phyloP scores from a whole-genome alignment of 2,888 invertebrate species.

The Drosophila dives region DNA sequence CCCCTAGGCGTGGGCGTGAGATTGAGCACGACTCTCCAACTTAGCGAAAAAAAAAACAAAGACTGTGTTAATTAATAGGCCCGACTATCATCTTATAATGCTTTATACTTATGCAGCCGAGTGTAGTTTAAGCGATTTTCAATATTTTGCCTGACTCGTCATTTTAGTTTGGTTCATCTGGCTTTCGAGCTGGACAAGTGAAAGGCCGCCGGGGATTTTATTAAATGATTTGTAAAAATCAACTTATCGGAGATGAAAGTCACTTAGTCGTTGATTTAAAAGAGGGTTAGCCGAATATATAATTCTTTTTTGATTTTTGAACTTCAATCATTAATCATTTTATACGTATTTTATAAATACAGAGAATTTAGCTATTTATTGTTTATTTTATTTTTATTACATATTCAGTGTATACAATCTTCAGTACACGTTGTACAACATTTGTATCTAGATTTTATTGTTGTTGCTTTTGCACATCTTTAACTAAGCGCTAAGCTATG shows the following conservation, averaged over 20 bases:
- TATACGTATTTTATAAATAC: background rate
- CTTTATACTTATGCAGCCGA: slow-evolving; percentile 20
- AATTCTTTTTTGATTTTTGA: background rate
- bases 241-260: slow-evolving; percentile 3
- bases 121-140: slow-evolving; percentile 29
- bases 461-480: slow-evolving; percentile 29
- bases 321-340: background rate
- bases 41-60: slow-evolving; percentile 25
- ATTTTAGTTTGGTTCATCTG: slow-evolving; percentile 34
- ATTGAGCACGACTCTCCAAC: slow-evolving; percentile 11
- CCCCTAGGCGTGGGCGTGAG: slow-evolving; percentile 2
- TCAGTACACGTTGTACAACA: slow-evolving; percentile 2
- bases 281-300: background rate
- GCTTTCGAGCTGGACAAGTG: slow-evolving; percentile 44
- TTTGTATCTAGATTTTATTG: slow-evolving; percentile 12
- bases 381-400: background rate
- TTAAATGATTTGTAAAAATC: slow-evolving; percentile 15
- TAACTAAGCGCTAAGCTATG: slow-evolving; percentile 21
- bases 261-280: background rate
- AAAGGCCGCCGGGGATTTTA: slow-evolving; percentile 44
- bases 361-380: background rate
- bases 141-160: slow-evolving; percentile 2
- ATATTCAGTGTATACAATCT: slow-evolving; percentile 18
- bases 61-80: slow-evolving; percentile 44
- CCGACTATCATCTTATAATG: slow-evolving; percentile 20